Conservation (phyloP, 2,113 vertebrate species). For the Corythaeola cristata region DNA sequence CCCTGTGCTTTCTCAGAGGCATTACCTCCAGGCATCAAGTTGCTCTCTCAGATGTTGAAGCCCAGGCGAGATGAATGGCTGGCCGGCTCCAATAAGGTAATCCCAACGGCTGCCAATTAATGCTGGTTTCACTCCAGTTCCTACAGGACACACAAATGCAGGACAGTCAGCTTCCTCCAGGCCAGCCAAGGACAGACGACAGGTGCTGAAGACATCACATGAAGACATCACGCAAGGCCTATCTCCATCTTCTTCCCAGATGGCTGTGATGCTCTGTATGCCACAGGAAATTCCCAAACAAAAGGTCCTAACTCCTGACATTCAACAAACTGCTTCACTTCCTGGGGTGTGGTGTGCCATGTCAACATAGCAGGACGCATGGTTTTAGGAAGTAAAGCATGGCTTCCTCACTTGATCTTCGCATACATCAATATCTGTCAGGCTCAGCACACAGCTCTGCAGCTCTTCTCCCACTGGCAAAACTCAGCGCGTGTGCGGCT, state of each 20-base stretch:
- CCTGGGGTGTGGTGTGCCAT: neutral
- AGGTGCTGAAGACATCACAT: neutral
- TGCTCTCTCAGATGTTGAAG: neutral
- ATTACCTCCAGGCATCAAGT: neutral
- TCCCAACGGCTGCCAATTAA: neutral
- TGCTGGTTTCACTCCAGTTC: neutral
- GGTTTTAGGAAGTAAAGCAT: neutral
- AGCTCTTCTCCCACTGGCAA: neutral
- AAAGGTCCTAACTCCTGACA: neutral
- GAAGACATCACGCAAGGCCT: neutral
- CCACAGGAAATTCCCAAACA: neutral
- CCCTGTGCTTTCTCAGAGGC: neutral
- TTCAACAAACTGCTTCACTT: neutral
- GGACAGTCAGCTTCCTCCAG: neutral
- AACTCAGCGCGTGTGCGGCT: accelerated
- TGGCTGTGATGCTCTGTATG: neutral
- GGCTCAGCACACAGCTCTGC: neutral
- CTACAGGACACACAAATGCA: neutral
- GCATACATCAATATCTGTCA: neutral
- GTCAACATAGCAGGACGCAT: neutral
- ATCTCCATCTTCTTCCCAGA: neutral
- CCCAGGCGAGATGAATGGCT: neutral
- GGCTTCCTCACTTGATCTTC: slow-evolving; percentile 6
- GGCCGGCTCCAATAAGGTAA: neutral
- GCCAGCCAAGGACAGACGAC: neutral